phyloP scores from a whole-genome alignment of 2,113 vertebrate species.

The Malurus elegans region DNA sequence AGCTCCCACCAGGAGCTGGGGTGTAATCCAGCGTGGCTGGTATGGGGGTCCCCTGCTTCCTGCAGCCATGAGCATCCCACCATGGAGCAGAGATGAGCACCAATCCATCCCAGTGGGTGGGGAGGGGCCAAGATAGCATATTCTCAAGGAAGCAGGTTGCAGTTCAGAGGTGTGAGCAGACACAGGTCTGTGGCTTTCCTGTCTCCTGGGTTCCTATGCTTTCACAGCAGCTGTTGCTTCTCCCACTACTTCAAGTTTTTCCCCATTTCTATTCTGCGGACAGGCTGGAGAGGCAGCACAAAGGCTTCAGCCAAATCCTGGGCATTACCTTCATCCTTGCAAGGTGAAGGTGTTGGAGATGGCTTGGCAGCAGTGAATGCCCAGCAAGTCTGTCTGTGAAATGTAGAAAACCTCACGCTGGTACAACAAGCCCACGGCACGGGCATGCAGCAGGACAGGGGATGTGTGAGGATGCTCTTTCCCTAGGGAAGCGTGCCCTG shows the following conservation, averaged over 20 bases:
- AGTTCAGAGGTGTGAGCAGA: background rate
- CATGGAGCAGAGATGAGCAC: accelerated
- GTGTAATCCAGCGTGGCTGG: background rate
- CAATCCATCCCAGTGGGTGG: accelerated
- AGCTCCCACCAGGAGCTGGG: background rate
- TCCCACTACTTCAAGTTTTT: accelerated
- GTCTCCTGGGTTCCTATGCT: background rate
- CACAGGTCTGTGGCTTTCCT: background rate
- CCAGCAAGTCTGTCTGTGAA: background rate
- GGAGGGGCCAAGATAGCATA: accelerated
- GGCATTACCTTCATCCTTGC: background rate
- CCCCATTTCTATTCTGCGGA: background rate
- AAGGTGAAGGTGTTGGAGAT: background rate
- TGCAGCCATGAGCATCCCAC: background rate
- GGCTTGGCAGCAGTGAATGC: background rate
- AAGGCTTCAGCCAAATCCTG: background rate
- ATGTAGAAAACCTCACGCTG: background rate
- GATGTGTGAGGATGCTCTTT: background rate
- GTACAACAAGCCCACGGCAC: background rate
- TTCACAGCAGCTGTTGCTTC: background rate
- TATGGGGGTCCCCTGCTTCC: accelerated
- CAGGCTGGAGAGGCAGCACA: background rate
- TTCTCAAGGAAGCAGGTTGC: background rate
- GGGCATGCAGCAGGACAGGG: background rate
- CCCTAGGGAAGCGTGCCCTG: accelerated